These are phyloP conservation scores for Osmoderma eremita DNA, from an alignment of 2,888 invertebrate species.

Conservation along the genomic window DNA sequence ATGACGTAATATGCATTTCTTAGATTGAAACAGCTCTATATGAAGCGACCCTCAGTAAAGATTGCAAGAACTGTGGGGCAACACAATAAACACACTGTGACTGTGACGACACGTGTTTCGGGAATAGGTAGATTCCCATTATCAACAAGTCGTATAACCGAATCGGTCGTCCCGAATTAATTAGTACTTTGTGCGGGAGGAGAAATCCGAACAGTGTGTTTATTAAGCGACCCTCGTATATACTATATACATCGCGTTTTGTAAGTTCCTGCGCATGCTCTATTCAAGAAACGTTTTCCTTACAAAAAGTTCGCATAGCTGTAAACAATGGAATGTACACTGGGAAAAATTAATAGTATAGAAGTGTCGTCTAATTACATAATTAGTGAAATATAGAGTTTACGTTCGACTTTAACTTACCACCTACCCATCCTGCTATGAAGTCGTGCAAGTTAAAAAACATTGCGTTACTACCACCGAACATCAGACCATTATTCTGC, in stretches of 20 bases:
- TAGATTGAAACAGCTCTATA: too few relatives aligned
- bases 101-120: too few relatives aligned
- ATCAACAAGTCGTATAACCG: too few relatives aligned
- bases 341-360: not conserved
- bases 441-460: constrained; percentile 61
- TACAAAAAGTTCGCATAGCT: constrained; percentile 7
- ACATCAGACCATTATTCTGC: constrained; percentile 8
- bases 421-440: constrained; percentile 69
- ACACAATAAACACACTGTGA: too few relatives aligned
- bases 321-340: constrained; percentile 37
- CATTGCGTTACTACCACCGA: not conserved
- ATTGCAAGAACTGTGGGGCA: too few relatives aligned
- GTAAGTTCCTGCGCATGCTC: constrained; percentile 33
- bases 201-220: too few relatives aligned
- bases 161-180: too few relatives aligned
- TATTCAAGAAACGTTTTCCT: not conserved
- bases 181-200: too few relatives aligned
- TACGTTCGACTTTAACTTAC: constrained; percentile 58
- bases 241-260: not conserved
- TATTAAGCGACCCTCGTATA: constrained; percentile 3
- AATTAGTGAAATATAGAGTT: constrained; percentile 17
- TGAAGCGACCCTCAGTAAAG: too few relatives aligned
- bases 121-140: too few relatives aligned
- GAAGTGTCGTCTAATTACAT: constrained; percentile 16
- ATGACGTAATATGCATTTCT: too few relatives aligned